Evolutionary conservation across 1,140 invertebrate genomes (phyloP).

Genomic region (Euglossa dilemma): DNA sequence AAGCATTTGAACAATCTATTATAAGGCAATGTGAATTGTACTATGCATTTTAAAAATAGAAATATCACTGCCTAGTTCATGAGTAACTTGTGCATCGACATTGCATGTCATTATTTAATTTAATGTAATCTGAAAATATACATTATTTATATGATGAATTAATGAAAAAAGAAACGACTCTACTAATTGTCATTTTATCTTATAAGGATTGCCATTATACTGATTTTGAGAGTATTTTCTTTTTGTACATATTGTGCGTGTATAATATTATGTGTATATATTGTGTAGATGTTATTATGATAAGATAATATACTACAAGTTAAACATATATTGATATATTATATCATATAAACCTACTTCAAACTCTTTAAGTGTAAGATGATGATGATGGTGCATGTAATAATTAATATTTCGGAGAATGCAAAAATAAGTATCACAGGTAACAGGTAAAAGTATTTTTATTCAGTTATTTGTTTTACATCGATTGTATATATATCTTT

Average conservation of each 20-base stretch:
- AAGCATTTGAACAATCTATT: constrained; percentile 60
- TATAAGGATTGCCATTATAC: constrained; percentile 55
- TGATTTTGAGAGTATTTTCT: constrained; percentile 50
- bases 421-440: background rate
- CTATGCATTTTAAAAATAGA: constrained; percentile 64
- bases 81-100: constrained; percentile 51
- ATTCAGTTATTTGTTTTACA: constrained; percentile 24
- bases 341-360: constrained; percentile 31
- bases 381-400: background rate
- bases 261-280: constrained; percentile 65
- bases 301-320: constrained; percentile 63
- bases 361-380: constrained; percentile 29
- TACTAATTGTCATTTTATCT: constrained; percentile 30
- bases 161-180: constrained; percentile 37
- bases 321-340: constrained; percentile 43
- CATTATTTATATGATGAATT: constrained; percentile 53
- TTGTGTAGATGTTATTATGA: constrained; percentile 64
- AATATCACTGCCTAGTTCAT: constrained; percentile 71
- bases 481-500: background rate
- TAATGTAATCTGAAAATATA: constrained; percentile 45
- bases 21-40: constrained; percentile 48
- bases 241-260: constrained; percentile 63
- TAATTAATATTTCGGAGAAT: background rate
- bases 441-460: constrained; percentile 27
- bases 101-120: constrained; percentile 59